Evolutionary conservation across 2,797 vertebrate genomes (phyloP), one percentile per base, ranked within the genome.

Genomic region (Sternarchorhynchus goeldii): DNA sequence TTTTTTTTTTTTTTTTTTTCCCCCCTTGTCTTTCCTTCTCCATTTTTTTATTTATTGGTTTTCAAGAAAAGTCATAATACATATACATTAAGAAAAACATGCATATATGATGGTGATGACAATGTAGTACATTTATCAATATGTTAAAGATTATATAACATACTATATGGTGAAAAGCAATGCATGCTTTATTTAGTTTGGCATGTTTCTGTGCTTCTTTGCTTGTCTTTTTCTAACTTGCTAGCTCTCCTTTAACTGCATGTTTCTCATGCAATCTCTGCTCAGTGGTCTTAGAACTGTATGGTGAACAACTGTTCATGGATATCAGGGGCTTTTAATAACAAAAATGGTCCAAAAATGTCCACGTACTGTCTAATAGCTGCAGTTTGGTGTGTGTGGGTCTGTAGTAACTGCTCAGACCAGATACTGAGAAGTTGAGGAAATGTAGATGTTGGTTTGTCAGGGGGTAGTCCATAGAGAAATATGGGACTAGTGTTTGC

Each of bases 181-280:
- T 87, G 86, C 86, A 87, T 87, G 86, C 85, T 84, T 86, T 74
- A 76, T 85, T 86, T 85, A 50, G 16, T 75, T 80, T 82, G 69
- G 83, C 85, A 85, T 85, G 86, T 83, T 83, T 84, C 76, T 84
- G 86, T 86, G 79, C 78, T 83, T 82, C 57, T 72, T 76, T 81
- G 84, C 81, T 84, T 81, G 77, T 81, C 76, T 81, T 78, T 81
- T 83, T 84, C 70, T 25, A 71, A 83, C 83, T 81, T 83, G 82
- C 75, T 87, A 75, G 81, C 70, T 76, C 71, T 84, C 79, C 82
- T 83, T 87, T 84, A 85, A 82, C 72, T 83, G 81, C 82, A 87
- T 85, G 84, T 81, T 85, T 85, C 68, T 84, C 82, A 83, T 85
- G 82, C 82, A 82, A 76, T 79, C 81, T 84, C 81, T 78, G 74